Evolutionary conservation across 2,888 invertebrate species (phyloP), one percentile per base, ranked within the genome.

Genomic region (Drosophila affinis): DNA sequence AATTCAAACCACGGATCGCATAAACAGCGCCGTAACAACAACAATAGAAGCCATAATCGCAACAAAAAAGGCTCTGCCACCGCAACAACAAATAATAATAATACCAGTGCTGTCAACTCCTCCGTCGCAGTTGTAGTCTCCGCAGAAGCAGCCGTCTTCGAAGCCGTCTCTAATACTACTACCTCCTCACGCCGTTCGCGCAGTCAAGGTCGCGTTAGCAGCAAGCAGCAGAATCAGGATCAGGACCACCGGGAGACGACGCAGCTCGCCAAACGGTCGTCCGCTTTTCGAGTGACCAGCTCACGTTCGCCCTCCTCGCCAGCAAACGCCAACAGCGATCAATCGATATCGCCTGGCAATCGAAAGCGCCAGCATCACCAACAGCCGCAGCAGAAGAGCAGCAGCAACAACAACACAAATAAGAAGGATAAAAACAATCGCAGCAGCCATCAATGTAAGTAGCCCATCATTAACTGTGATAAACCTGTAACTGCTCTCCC

Each of bases 291-390:
- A n/a, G 60, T 58, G 39, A 64, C 49, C 21, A 60, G 44, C 14
- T 71, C 75, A 17, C 68, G 68, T 46, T 71, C 69, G 7, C 62
- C 79, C 12, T 56, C 63, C 17, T 54, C 62, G n/a, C 54, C 72
- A 18, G 67, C 77, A 49, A 76, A 77, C 68, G 60, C 39, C 27
- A 74, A 75, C 52, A 47, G 57, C 64, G 78, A 86, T 59, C 62
- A 70, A 24, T 69, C 76, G 21, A 46, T 72, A 63, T 79, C 84
- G 44, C 74, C 72, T 56, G 74, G 74, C 56, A 80, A 78, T 65
- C 90, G 90, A 10, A 90, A 89, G 71, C 90, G 90, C 17, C 85
- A 89, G 10, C 75, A 77, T 61, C 70, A 71, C 18, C 72, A 17
- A 21, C 58, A 72, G 32, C 17, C 62, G 32, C 55, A 64, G 27